Evolutionary conservation across 1,140 invertebrate species (phyloP).

Genomic region (Mycetomoellerius zeteki): DNA sequence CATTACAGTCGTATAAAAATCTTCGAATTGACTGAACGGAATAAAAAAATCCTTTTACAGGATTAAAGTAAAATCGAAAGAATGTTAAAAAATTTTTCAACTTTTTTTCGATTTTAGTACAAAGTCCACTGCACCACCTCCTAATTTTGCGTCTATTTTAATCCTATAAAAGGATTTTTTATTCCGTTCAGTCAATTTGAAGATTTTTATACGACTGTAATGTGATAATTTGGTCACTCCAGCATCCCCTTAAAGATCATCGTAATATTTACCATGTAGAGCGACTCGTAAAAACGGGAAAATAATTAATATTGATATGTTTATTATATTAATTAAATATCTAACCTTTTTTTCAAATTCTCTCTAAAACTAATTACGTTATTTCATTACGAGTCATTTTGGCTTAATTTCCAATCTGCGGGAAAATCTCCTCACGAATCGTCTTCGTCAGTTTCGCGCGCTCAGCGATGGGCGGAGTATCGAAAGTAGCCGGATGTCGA

Average conservation of each 20-base stretch:
- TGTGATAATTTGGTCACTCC: no score
- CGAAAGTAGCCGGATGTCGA: constrained; percentile 46
- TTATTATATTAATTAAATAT: background rate
- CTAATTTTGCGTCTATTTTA: no score
- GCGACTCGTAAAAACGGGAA: background rate
- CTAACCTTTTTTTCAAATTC: background rate
- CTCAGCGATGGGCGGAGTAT: background rate
- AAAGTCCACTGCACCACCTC: no score
- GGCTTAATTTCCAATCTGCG: background rate
- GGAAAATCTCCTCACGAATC: constrained; percentile 33
- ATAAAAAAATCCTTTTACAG: no score
- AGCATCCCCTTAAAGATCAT: constrained; percentile 12
- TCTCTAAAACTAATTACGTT: background rate
- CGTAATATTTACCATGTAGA: background rate
- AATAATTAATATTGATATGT: constrained; percentile 7
- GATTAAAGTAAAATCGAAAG: no score
- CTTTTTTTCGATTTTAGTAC: no score
- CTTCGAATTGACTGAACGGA: no score
- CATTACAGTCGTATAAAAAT: no score
- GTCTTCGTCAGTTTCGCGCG: constrained; percentile 69
- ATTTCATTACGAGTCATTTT: background rate
- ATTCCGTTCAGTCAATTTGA: no score
- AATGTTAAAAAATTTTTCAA: no score
- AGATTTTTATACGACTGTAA: no score
- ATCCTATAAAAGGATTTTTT: no score